Percentiles rank a stretch among this genome's conserved stretches.
These are phyloP conservation scores for Dendrolimus pini DNA, from an alignment of 2,888 invertebrate species.

Conservation along the genomic window DNA sequence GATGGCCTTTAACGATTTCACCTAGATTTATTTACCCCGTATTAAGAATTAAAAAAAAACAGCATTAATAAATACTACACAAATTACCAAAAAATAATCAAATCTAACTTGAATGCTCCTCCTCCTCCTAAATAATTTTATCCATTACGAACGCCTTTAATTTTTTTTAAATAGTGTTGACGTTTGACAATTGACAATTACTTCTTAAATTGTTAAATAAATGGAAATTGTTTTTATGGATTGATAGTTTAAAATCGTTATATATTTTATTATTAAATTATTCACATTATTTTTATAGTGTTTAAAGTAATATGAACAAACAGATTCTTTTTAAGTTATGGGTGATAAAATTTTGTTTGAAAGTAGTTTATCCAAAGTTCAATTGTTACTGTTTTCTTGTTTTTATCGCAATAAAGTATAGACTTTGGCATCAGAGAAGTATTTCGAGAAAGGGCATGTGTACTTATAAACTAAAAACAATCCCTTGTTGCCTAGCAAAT, in stretches of 20 bases:
- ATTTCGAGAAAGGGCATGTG: conserved; percentile 28
- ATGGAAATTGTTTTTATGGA: conserved; percentile 8
- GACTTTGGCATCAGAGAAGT: conserved; percentile 30
- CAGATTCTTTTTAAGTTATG: conserved; percentile 47
- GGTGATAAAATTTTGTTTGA: conserved; percentile 64
- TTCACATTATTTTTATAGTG: neutral
- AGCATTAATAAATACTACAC: no score
- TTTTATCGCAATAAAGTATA: conserved; percentile 59
- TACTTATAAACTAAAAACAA: conserved; percentile 37
- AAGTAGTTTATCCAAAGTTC: conserved; percentile 67
- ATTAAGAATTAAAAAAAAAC: no score
- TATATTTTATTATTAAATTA: conserved; percentile 2
- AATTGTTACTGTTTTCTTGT: conserved; percentile 57
- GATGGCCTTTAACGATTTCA: no score
- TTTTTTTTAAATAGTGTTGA: no score
- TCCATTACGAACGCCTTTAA: no score
- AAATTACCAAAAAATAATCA: no score
- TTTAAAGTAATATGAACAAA: conserved; percentile 53
- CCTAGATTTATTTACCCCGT: no score
- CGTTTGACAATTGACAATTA: no score
- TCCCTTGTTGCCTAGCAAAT: conserved; percentile 35
- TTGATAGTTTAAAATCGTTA: conserved; percentile 6
- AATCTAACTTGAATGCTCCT: no score
- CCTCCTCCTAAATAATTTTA: no score
- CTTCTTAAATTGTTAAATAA: no score